Evolutionary conservation across 1,140 invertebrate species (phyloP).

Genomic region (Lepidurus arcticus): DNA sequence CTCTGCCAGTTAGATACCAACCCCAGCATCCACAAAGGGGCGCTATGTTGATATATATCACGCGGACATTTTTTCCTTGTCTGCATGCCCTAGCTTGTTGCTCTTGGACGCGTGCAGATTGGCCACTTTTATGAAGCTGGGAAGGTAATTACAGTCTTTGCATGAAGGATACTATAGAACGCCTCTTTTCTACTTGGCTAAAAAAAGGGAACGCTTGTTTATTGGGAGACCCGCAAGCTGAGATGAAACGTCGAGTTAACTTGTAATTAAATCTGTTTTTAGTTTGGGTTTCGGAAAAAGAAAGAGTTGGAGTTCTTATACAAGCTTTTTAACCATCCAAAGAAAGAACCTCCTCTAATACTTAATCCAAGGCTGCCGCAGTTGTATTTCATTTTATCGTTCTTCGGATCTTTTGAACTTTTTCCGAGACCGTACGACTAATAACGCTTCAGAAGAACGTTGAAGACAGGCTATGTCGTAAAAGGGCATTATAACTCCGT

Average conservation of each 20-base stretch:
- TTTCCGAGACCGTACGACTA: too few species aligned
- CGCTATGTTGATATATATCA: neutral
- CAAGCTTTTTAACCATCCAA: neutral
- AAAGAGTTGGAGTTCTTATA: neutral
- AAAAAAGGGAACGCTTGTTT: neutral
- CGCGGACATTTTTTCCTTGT: neutral
- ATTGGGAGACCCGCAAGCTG: constrained; percentile 6
- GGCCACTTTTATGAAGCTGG: constrained; percentile 12
- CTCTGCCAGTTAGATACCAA: too few species aligned
- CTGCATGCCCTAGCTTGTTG: neutral
- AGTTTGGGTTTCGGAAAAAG: neutral
- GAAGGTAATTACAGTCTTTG: neutral
- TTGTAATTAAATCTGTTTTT: constrained; percentile 10
- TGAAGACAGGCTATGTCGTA: too few species aligned
- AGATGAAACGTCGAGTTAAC: constrained; percentile 16
- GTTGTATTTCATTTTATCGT: too few species aligned
- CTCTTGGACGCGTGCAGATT: constrained; percentile 17
- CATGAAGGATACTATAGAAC: neutral
- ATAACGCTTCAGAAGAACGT: too few species aligned
- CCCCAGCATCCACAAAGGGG: too few species aligned
- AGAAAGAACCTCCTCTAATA: neutral
- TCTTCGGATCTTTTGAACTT: too few species aligned
- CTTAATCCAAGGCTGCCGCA: too few species aligned
- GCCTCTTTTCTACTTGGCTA: neutral
- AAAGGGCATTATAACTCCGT: too few species aligned